Evolutionary conservation across 2,888 invertebrate genomes (phyloP), one percentile per base, ranked within the genome.

Genomic region (Dryocosmus kuriphilus): DNA sequence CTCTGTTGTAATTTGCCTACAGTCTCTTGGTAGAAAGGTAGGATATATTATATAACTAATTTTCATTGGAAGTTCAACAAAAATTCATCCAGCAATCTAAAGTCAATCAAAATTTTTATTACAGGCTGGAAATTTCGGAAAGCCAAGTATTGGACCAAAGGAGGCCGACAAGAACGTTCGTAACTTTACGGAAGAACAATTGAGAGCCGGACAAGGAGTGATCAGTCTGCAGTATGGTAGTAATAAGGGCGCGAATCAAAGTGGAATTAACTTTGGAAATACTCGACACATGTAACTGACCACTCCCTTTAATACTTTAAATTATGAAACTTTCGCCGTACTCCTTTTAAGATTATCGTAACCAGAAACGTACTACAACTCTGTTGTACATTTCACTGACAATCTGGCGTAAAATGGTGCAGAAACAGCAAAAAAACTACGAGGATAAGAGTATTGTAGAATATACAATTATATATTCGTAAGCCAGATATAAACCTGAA

Each of bases 211-310:
- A 0, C 97, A 98, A 89, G 96, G 96, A 73, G 96, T 99, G 80
- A 99, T 98, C 91, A 97, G 97, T 76, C 94, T 98, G 78, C 99
- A 99, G 92, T 98, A 98, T 92, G 99, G 99, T 79, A 97, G 97
- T 89, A 99, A 99, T 94, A 99, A 99, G 92, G 99, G 99, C 38
- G 99, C 99, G 87, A 98, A 94, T 90, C 98, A 98, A 92, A 97
- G 97, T 84, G 99, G 99, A 78, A 97, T 98, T 91, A 99, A 97
- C 92, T 98, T 99, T 89, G 99, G 99, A 86, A 98, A 98, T 93
- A 98, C 98, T 88, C 94, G 98, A 92, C 98, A 99, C 93, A 98
- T 98, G 98, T 98, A 96, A 94, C 65, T 41, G 27, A 74, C 32
- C 5, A 41, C 16, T n/a, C 24, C 14, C 55, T 19, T 24, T 38